A percentile compares a stretch with the other conserved stretches of the same genome.
phyloP scores from a whole-genome alignment of 2,888 invertebrate species.

The Belgica antarctica region DNA sequence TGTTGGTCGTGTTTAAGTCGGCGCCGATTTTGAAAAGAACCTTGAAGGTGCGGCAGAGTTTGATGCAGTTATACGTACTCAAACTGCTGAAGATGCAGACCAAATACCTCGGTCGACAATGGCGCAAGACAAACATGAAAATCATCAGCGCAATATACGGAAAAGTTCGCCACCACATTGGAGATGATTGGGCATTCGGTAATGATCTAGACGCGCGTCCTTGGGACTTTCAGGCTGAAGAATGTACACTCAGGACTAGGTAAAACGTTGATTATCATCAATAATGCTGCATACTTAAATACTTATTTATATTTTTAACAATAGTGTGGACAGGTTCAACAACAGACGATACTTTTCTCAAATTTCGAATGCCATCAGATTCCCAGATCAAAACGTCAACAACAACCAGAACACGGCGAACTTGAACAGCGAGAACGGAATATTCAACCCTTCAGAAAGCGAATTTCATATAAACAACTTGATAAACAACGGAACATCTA shows the following conservation, averaged over 20 bases:
- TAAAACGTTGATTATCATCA: too few species aligned
- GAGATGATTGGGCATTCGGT: slow-evolving; percentile 99
- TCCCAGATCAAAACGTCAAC: slow-evolving; percentile 1
- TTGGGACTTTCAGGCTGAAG: slow-evolving; percentile 98
- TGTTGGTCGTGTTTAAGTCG: slow-evolving; percentile 99
- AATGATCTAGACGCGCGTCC: slow-evolving; percentile 96
- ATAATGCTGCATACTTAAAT: too few species aligned
- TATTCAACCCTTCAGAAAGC: slow-evolving; percentile 33
- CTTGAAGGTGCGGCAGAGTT: slow-evolving; percentile 89
- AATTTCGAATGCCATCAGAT: slow-evolving; percentile 14
- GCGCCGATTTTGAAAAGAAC: slow-evolving; percentile 97
- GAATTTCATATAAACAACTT: slow-evolving; percentile 39
- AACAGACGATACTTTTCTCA: slow-evolving; percentile 74
- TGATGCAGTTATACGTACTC: slow-evolving; percentile 96
- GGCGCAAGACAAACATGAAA: slow-evolving; percentile 99
- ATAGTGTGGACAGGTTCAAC: slow-evolving; percentile 96
- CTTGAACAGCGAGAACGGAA: slow-evolving; percentile 46
- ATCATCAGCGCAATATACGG: slow-evolving; percentile 98
- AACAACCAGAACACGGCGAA: slow-evolving; percentile 46
- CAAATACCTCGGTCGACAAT: slow-evolving; percentile 96
- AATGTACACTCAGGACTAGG: slow-evolving; percentile 88
- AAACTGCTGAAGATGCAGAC: slow-evolving; percentile 99
- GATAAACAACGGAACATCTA: slow-evolving; percentile 48
- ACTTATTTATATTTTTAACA: too few species aligned
- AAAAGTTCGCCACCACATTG: slow-evolving; percentile 91